Conservation (phyloP, 2,888 invertebrate species). For the Pterostichus madidus region DNA sequence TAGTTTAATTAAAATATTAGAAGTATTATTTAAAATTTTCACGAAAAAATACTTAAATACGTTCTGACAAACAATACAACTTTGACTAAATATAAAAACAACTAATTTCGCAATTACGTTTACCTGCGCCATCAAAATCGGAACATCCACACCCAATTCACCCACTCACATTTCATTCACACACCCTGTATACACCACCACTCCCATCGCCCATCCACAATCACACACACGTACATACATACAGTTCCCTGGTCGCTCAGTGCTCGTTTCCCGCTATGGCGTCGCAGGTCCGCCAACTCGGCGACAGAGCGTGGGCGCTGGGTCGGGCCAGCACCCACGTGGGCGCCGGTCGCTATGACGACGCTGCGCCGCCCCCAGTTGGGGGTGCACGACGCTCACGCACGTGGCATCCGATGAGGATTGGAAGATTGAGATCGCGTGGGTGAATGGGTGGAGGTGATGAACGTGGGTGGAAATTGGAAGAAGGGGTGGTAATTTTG, state of each 20-base stretch:
- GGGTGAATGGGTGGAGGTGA: not conserved
- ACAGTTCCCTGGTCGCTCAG: not conserved
- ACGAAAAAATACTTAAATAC: too few species aligned
- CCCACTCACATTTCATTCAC: too few species aligned
- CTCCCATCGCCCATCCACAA: not conserved
- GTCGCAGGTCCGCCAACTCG: not conserved
- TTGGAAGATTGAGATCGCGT: not conserved
- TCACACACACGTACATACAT: slow-evolving; percentile 1
- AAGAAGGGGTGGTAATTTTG: too few species aligned
- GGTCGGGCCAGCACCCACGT: slow-evolving; percentile 24
- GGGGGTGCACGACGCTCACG: slow-evolving; percentile 9
- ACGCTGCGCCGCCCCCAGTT: slow-evolving; percentile 20
- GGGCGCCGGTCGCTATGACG: slow-evolving; percentile 12
- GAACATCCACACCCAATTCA: too few species aligned
- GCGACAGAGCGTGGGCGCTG: slow-evolving; percentile 3
- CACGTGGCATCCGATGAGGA: not conserved
- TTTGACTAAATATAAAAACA: too few species aligned
- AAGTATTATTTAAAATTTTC: too few species aligned
- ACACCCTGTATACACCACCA: too few species aligned
- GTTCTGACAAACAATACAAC: too few species aligned
- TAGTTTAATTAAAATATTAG: too few species aligned
- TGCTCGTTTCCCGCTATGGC: not conserved
- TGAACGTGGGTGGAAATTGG: not conserved
- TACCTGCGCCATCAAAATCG: too few species aligned
- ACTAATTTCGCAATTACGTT: too few species aligned